Evolutionary conservation across 1,140 invertebrate genomes (phyloP).

Genomic region (Brachionus paranguensis): DNA sequence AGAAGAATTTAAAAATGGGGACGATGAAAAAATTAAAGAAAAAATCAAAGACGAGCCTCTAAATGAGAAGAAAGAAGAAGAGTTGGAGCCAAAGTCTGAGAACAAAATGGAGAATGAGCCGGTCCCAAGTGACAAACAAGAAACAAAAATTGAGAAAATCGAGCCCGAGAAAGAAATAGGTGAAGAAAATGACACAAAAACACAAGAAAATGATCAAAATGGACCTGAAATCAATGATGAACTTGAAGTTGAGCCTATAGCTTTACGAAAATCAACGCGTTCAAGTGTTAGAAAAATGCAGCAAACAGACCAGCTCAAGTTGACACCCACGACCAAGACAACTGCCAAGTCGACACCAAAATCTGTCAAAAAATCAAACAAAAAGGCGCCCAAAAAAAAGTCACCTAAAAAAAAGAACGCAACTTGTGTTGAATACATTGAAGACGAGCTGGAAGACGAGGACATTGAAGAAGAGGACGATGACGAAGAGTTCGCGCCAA

Average conservation of each 20-base stretch:
- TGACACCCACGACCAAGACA: not conserved
- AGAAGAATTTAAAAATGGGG: not conserved
- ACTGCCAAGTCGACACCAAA: not conserved
- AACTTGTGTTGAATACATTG: not conserved
- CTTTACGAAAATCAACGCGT: not conserved
- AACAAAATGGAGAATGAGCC: not conserved
- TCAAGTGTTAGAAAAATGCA: slow-evolving; percentile 17
- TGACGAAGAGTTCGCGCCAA: not conserved
- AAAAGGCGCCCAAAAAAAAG: not conserved
- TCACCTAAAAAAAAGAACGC: not conserved
- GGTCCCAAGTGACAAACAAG: not conserved
- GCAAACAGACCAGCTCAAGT: not conserved
- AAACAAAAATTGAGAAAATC: not conserved
- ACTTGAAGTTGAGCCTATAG: not conserved
- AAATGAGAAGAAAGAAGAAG: not conserved
- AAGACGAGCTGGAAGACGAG: not conserved
- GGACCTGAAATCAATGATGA: not conserved
- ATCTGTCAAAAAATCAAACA: not conserved
- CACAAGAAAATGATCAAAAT: not conserved
- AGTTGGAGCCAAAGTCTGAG: not conserved
- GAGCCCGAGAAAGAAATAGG: not conserved
- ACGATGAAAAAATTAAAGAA: not conserved
- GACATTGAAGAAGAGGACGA: not conserved
- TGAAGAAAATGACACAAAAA: not conserved
- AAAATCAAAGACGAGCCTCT: not conserved